Evolutionary conservation across 2,888 invertebrate species (phyloP), one percentile per base, ranked within the genome.

Genomic region (Tetheella fluctuosa): DNA sequence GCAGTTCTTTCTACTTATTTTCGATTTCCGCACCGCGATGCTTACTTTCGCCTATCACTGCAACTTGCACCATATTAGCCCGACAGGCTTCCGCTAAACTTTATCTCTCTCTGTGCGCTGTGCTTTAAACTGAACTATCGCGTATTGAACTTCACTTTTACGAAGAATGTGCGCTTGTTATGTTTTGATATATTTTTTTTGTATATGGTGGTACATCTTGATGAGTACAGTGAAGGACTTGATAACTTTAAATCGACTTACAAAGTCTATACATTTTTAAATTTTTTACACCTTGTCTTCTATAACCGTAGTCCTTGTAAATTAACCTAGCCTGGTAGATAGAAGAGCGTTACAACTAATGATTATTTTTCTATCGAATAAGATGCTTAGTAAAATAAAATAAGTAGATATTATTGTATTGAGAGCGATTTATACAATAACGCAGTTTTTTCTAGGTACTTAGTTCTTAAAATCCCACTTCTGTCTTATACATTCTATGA

Each of bases 1-100:
- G 54, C 81, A 85, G 61, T 84, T 91, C 92, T 92, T 92, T 91
- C 91, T 92, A 91, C 93, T 84, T 68, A 61, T 87, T 62, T 90
- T 92, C 74, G 84, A 91, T 79, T 78, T 59, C 59, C 91, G 91
- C 91, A 89, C 86, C 74, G 86, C 82, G 71, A 59, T 89, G 76
- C 74, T 82, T 78, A 68, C 88, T 48, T 56, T 90, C 68, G 90
- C 92, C 63, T 93, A 92, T 71, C 77, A 91, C 81, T 79, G 85
- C 62, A 92, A 89, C 67, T 42, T 93, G 80, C 93, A 93, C 84
- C 93, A 93, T 62, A 66, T 89, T 25, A 68, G 68, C 67, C 86
- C 85, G 15, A 83, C 68, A 72, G 90, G 92, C 76, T 87, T 87
- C 56, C 83, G 84, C 80, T 92, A 75, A 85, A 68, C 64, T 37